Evolutionary conservation across 2,797 vertebrate species (phyloP).

Genomic region (Pseudocheirus occidentalis): DNA sequence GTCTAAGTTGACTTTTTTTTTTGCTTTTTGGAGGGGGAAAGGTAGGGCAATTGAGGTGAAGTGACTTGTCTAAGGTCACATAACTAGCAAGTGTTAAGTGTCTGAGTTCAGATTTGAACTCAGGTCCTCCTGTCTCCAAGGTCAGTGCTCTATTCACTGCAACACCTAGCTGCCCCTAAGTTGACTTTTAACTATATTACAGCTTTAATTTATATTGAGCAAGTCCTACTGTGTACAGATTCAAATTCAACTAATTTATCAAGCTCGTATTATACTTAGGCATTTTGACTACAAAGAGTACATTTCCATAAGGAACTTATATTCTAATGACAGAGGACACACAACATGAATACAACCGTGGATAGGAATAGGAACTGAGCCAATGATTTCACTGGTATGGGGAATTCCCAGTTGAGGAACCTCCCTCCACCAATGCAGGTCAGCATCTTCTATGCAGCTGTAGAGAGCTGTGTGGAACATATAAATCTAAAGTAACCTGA

Average conservation of each 20-base stretch:
- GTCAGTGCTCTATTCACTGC: too few relatives aligned
- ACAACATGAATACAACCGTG: not conserved
- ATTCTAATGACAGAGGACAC: not conserved
- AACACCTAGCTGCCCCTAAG: not conserved
- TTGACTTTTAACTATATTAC: not conserved
- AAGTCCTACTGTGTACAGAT: not conserved
- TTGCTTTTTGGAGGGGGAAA: too few relatives aligned
- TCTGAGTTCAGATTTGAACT: too few relatives aligned
- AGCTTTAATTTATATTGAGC: not conserved
- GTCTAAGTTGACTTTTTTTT: not conserved
- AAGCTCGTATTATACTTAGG: not conserved
- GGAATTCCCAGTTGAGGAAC: not conserved
- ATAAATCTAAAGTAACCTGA: not conserved
- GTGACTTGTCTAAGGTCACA: too few relatives aligned
- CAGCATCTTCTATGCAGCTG: not conserved
- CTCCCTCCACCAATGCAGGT: not conserved
- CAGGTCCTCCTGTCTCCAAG: too few relatives aligned
- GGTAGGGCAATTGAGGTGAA: too few relatives aligned
- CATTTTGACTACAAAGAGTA: not conserved
- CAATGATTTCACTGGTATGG: not conserved
- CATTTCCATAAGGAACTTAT: not conserved
- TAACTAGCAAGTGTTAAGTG: too few relatives aligned
- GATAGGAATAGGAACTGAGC: not conserved
- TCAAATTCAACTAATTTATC: not conserved
- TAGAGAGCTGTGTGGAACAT: not conserved